Percentiles rank a stretch among this genome's conserved stretches.
Evolutionary conservation across 2,797 vertebrate genomes (phyloP).

Genomic region (Lagodon rhomboides): DNA sequence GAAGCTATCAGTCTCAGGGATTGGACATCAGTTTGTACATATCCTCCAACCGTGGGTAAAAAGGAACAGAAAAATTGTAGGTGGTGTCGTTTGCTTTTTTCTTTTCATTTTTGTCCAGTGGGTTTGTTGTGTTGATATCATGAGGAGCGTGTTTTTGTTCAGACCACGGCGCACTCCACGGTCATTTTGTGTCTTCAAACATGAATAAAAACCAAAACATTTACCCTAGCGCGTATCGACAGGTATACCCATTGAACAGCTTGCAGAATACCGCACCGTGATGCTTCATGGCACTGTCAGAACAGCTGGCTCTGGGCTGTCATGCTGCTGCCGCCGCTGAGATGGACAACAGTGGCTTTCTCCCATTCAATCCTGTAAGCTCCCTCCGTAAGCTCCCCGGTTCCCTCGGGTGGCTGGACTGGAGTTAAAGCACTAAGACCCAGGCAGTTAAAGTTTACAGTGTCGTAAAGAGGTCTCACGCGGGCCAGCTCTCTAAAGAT

Average conservation of each 20-base stretch:
- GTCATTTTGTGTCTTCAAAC: not conserved
- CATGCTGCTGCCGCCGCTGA: conserved; percentile 49
- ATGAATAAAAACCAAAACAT: not conserved
- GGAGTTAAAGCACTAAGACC: conserved; percentile 78
- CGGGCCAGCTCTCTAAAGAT: conserved; percentile 81
- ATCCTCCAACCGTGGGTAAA: conserved; percentile 13
- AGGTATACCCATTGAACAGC: not conserved
- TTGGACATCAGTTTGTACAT: conserved; percentile 41
- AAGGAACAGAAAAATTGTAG: conserved; percentile 23
- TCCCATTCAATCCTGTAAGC: conserved; percentile 77
- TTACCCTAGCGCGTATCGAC: not conserved
- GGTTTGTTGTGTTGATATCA: not conserved
- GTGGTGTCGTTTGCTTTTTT: not conserved
- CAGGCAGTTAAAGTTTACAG: conserved; percentile 85
- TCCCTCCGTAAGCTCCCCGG: conserved; percentile 67
- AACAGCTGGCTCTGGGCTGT: conserved; percentile 49
- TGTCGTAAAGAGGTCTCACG: conserved; percentile 80
- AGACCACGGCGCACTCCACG: not conserved
- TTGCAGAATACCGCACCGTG: conserved; percentile 11
- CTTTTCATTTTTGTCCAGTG: conserved; percentile 3
- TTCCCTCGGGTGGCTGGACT: conserved; percentile 77
- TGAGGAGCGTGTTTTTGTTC: not conserved
- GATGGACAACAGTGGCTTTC: conserved; percentile 71
- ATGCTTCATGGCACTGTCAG: conserved; percentile 17
- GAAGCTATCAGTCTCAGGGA: conserved; percentile 37